Evolutionary conservation across 2,888 invertebrate genomes (phyloP).

Genomic region (Microctonus hyperodae): DNA sequence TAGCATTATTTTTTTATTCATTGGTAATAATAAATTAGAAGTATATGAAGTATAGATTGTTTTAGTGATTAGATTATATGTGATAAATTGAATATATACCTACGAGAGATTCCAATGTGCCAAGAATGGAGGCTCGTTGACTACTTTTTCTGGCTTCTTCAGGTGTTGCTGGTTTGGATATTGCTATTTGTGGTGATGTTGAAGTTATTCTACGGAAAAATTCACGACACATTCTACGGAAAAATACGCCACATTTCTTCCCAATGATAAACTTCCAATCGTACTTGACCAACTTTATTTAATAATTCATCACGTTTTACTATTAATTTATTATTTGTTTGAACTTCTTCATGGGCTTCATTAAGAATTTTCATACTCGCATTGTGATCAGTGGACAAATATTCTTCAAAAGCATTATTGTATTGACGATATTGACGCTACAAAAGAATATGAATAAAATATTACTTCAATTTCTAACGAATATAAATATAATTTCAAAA

Average conservation of each 20-base stretch:
- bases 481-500: no score
- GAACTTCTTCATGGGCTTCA: conserved; percentile 65
- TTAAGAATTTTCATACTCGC: conserved; percentile 68
- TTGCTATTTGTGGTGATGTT: conserved; percentile 65
- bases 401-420: conserved; percentile 68
- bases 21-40: background rate
- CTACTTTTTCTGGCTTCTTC: background rate
- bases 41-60: background rate
- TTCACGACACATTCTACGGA: conserved; percentile 73
- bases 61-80: background rate
- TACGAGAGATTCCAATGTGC: conserved; percentile 1
- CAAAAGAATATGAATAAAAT: background rate
- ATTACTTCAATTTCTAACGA: background rate
- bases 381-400: conserved; percentile 70
- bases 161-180: background rate
- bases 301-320: conserved; percentile 44
- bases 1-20: background rate
- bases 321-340: conserved; percentile 54
- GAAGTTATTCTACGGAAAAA: conserved; percentile 75
- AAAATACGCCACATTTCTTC: conserved; percentile 70
- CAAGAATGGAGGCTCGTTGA: background rate
- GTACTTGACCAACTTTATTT: conserved; percentile 48
- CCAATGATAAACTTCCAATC: conserved; percentile 66
- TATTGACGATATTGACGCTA: conserved; percentile 63
- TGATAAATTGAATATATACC: conserved; percentile 12